Evolutionary conservation across 2,888 invertebrate species (phyloP).

Genomic region (Lithodes maja): DNA sequence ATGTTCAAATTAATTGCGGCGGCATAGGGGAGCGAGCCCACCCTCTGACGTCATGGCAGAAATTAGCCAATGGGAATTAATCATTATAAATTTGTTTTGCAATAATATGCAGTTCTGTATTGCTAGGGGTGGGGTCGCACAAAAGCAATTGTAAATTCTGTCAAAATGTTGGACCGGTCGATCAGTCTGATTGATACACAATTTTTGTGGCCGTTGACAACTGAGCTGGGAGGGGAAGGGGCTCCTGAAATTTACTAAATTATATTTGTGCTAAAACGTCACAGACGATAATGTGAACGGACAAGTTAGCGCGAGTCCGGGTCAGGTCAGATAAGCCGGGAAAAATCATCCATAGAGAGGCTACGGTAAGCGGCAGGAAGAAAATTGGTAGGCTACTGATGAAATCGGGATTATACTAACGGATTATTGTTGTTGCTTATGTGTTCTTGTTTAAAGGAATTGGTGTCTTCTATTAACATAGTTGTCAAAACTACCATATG

Average conservation of each 20-base stretch:
- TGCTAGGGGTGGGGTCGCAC: slow-evolving; percentile 38
- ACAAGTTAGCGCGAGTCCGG: slow-evolving; percentile 21
- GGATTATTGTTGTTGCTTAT: no score
- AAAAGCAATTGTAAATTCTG: slow-evolving; percentile 66
- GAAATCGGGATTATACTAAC: no score
- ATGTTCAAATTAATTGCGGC: slow-evolving; percentile 54
- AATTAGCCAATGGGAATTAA: slow-evolving; percentile 61
- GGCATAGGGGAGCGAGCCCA: slow-evolving; percentile 28
- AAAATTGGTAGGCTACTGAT: not conserved
- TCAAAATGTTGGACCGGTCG: slow-evolving; percentile 61
- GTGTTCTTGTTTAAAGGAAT: no score
- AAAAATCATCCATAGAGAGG: not conserved
- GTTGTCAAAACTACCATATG: no score
- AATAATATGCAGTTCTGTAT: slow-evolving; percentile 52
- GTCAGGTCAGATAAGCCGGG: not conserved
- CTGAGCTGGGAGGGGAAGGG: slow-evolving; percentile 46
- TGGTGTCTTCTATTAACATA: no score
- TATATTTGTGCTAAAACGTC: slow-evolving; percentile 47
- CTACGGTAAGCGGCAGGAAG: not conserved
- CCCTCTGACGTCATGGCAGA: slow-evolving; percentile 55
- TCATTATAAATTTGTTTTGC: slow-evolving; percentile 57
- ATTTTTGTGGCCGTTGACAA: slow-evolving; percentile 60
- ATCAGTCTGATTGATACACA: slow-evolving; percentile 62
- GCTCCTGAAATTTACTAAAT: slow-evolving; percentile 45
- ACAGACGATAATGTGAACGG: slow-evolving; percentile 42